Percentiles rank a stretch among this genome's conserved stretches.
These are phyloP conservation scores for Agrotis exclamationis DNA, from an alignment of 2,888 invertebrate species.

Conservation along the genomic window DNA sequence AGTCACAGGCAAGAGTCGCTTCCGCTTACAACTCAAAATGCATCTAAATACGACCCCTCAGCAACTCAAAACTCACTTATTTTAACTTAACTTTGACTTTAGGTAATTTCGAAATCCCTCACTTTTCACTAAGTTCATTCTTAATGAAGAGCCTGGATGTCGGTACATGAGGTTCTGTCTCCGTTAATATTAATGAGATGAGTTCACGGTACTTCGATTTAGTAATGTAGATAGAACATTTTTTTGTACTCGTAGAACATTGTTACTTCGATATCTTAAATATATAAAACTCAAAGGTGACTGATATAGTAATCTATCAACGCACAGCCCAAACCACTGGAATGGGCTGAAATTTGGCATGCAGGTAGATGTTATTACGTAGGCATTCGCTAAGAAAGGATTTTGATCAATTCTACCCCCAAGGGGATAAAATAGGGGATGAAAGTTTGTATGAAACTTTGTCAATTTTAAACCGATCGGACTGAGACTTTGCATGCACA, in stretches of 20 bases:
- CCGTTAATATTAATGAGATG: conserved; percentile 55
- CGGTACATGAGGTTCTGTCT: conserved; percentile 55
- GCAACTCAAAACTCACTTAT: conserved; percentile 87
- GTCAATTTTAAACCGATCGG: too few species aligned
- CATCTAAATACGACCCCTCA: conserved; percentile 68
- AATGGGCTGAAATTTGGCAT: too few species aligned
- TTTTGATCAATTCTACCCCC: too few species aligned
- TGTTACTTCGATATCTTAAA: too few species aligned
- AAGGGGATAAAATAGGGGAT: too few species aligned
- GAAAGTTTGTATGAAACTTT: too few species aligned
- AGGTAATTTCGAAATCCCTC: conserved; percentile 78
- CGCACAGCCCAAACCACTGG: too few species aligned
- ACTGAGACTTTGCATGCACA: too few species aligned
- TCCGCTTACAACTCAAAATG: conserved; percentile 32
- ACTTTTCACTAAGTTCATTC: conserved; percentile 79
- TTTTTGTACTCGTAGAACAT: conserved; percentile 23
- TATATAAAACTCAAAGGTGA: too few species aligned
- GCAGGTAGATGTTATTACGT: too few species aligned
- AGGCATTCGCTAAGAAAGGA: too few species aligned
- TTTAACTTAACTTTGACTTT: conserved; percentile 85
- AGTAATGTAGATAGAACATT: conserved; percentile 15
- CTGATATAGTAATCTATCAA: too few species aligned
- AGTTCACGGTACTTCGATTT: conserved; percentile 35
- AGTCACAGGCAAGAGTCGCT: conserved; percentile 41
- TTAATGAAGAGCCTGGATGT: conserved; percentile 73